Evolutionary conservation across 2,797 vertebrate genomes (phyloP), one percentile per base, ranked within the genome.

Genomic region (Capromys pilorides): DNA sequence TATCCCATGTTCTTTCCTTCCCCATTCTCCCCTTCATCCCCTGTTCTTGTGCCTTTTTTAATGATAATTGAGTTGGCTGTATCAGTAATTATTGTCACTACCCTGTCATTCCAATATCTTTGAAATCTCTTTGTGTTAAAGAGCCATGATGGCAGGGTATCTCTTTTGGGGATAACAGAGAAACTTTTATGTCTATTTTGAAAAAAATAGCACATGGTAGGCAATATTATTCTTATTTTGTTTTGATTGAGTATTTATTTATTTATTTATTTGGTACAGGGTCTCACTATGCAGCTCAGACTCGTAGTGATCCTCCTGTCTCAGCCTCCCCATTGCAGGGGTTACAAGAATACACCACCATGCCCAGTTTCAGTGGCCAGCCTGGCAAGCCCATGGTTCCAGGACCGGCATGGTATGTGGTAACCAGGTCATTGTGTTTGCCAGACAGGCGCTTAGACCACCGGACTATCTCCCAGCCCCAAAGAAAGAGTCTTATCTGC

Each of bases 61-160:
- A 33, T 41, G 78, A 87, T 49, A n/a, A 85, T 71, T 81, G 39
- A 82, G 24, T 67, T 86, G 36, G 7, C 54, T 91, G 91, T 88
- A 67, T 78, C 16, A 61, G 31, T 45, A 57, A 86, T 79, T 33
- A 26, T 80, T 39, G 67, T 24, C 49, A 61, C 18, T 13, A 62
- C 11, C 78, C 86, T 75, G 3, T 89, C 59, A 59, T 83, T 11
- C 26, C 28, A 45, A 11, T 36, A 22, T 8, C n/a, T 61, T 94
- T 94, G 78, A 93, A 90, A 75, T 59, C 36, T 69, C 4, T n/a
- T 36, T n/a, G 54, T 22, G 14, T 69, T 90, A 69, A 77, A 92
- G 61, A 90, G 14, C 75, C 86, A 64, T 61, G 69, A 69, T 69
- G 51, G 79, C 73, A 31, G 9, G 49, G 1, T 36, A 11, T 75